Base-by-base conservation (phyloP, 2,888 invertebrate genomes). In the Gymnoscelis rufifasciata region DNA sequence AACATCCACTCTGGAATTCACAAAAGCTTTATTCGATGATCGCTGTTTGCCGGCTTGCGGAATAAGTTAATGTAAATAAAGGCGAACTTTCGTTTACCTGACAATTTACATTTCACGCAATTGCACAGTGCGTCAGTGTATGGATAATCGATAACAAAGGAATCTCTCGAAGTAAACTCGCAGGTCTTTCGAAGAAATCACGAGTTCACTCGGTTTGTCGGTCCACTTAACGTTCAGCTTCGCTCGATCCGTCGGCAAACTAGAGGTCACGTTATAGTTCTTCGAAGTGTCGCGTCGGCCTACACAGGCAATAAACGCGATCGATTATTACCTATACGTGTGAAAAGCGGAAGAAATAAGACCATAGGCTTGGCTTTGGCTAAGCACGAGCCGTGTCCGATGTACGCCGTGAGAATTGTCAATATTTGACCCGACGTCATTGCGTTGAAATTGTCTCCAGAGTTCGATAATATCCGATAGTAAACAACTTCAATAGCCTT, bases 281-380 rank as follows among this genome's bases (percentile, higher is more conserved):
- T 64, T 57, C 81, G 87, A 88, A 88, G 66, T 80, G 71, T 81
- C 83, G 76, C 63, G 56, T 58, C 67, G 75, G 71, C 77, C 78
- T 76, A 71, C 76, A 70, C 65, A 72, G 73, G 83, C 82, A 83
- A 87, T 87, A 87, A 87, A 83, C 78, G 72, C 83, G 76, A 87
- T 88, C 83, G 87, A 87, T 88, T 86, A 86, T 87, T 87, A 84
- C 83, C 78, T 79, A 84, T 86, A 84, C 76, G 84, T 86, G 86
- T 87, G 84, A 83, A 86, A 87, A 84, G 86, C 82, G 86, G 84
- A 86, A 82, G 83, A 78, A 78, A 79, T 78, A 76, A 69, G 70
- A 60, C 66, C 56, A 57, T 61, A 58, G 60, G 66, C 62, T 62
- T 57, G 65, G 69, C 43, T 63, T 62, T 57, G 65, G 69, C 43